Conservation (phyloP, 2,797 vertebrate species). For the Acropternis orthonyx region DNA sequence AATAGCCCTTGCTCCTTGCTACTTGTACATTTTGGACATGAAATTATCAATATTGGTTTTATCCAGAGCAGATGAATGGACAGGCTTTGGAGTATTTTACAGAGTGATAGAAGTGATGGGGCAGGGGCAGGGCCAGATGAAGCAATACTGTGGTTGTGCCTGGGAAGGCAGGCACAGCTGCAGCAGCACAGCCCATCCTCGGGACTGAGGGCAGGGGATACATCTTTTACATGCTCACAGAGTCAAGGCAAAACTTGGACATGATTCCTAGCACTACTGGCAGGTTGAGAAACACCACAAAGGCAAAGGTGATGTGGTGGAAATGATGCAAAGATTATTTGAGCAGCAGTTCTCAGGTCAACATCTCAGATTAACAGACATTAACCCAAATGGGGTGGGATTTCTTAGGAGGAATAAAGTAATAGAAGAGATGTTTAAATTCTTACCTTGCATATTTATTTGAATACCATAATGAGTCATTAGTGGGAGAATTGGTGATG, state of each 20-base stretch:
- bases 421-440: neutral
- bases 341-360: neutral
- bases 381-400: neutral
- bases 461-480: neutral
- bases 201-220: rapidly evolving
- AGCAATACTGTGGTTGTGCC: neutral
- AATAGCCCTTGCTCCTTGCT: neutral
- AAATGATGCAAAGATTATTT: neutral
- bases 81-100: neutral
- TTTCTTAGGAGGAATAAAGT: neutral
- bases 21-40: neutral
- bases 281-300: neutral
- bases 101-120: neutral
- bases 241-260: neutral
- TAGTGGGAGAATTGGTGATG: neutral
- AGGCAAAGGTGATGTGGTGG: neutral
- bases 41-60: neutral
- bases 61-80: neutral
- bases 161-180: rapidly evolving
- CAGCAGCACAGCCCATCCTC: rapidly evolving
- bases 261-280: neutral
- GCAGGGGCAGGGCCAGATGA: neutral
- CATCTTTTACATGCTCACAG: neutral
- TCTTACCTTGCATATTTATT: neutral
- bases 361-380: neutral